A percentile compares a stretch with the other conserved stretches of the same genome.
These are phyloP conservation scores for Thalassarche chlororhynchos DNA, from an alignment of 2,113 vertebrate species.

Conservation along the genomic window DNA sequence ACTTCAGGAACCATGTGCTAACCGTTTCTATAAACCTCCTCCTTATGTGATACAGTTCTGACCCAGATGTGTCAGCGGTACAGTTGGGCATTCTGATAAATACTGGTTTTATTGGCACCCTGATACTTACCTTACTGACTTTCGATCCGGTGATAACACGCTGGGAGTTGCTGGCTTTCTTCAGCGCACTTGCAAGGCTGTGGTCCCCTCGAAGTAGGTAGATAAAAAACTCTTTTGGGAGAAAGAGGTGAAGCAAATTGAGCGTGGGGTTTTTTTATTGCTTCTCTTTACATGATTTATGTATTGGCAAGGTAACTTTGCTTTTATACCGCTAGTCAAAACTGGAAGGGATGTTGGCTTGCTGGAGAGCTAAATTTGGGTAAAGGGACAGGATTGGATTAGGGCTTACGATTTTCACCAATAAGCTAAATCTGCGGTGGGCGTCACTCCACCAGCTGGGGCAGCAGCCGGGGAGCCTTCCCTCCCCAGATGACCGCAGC, in stretches of 20 bases:
- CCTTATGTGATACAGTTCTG: rapidly evolving
- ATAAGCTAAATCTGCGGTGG: conserved; percentile 75
- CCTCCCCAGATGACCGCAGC: conserved; percentile 63
- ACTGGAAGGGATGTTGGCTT: conserved; percentile 71
- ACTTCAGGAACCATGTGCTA: background rate
- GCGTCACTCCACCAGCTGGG: conserved; percentile 68
- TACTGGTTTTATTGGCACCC: background rate
- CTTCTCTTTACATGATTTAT: background rate
- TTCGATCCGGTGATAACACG: rapidly evolving
- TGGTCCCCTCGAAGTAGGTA: background rate
- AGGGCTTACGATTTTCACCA: conserved; percentile 79
- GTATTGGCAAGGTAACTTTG: background rate
- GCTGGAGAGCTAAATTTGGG: conserved; percentile 79
- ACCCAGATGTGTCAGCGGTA: background rate
- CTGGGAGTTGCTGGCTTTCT: background rate
- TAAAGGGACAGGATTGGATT: conserved; percentile 81
- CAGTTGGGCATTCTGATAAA: background rate
- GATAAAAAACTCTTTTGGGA: background rate
- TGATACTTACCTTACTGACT: background rate
- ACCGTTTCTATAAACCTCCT: background rate
- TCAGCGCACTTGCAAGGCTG: background rate
- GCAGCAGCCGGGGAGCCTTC: conserved; percentile 57
- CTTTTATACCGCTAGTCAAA: conserved; percentile 43
- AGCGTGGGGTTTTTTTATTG: background rate
- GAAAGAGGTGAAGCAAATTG: background rate